These are phyloP conservation scores for Cyprinodon brontotheroides DNA, from an alignment of 2,113 vertebrate genomes.

Conservation along the genomic window DNA sequence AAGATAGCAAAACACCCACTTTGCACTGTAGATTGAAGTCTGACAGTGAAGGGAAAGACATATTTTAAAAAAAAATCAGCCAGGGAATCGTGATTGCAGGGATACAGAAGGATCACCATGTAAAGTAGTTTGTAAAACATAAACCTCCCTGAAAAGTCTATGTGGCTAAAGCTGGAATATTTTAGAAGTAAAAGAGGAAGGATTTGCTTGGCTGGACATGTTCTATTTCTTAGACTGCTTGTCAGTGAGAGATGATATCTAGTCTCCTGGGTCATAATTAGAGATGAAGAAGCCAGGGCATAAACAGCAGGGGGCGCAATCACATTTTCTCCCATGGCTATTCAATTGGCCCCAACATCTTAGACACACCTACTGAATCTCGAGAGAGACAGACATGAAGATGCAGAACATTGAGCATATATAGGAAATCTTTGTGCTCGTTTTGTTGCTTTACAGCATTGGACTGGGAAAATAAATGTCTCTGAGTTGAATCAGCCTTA, in stretches of 20 bases:
- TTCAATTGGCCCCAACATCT: constrained; percentile 25
- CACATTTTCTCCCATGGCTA: constrained; percentile 35
- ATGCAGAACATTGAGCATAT: background rate
- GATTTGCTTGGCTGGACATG: constrained; percentile 39
- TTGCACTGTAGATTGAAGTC: constrained; percentile 47
- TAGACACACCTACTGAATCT: background rate
- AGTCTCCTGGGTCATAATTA: constrained; percentile 71
- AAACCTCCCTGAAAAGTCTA: background rate
- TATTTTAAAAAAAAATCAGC: background rate
- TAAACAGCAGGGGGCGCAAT: constrained; percentile 63
- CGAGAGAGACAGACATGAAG: too few relatives aligned
- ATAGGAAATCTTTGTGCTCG: background rate
- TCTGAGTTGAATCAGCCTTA: background rate
- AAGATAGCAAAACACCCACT: constrained; percentile 69
- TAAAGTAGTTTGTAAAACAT: constrained; percentile 17
- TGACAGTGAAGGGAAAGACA: constrained; percentile 33
- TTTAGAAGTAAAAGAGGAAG: constrained; percentile 35
- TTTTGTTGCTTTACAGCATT: too few relatives aligned
- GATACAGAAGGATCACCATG: constrained; percentile 11
- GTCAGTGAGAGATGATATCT: constrained; percentile 38
- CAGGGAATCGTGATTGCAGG: background rate
- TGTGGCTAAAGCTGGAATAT: constrained; percentile 18
- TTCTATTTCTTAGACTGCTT: constrained; percentile 51
- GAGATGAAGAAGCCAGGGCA: constrained; percentile 35
- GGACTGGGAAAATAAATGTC: background rate